Conservation (phyloP, 2,888 invertebrate genomes). For the Drosophila eohydei region DNA sequence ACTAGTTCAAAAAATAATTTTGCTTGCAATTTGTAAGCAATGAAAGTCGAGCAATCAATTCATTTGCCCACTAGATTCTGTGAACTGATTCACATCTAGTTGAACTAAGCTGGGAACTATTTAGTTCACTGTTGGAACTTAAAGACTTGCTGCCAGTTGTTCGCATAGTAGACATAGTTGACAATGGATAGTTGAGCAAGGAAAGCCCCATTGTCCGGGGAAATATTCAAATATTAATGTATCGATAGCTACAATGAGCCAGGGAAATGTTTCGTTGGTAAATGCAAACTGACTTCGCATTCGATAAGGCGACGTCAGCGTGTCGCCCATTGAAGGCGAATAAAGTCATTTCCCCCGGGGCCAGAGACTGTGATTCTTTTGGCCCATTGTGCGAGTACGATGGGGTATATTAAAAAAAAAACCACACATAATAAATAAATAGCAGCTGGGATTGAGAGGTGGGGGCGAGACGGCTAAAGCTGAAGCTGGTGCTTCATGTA, state of each 20-base stretch:
- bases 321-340: conserved; percentile 30
- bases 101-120: neutral
- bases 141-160: neutral
- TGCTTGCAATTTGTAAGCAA: neutral
- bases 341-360: conserved; percentile 44
- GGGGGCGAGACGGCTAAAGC: conserved; percentile 3
- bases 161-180: neutral
- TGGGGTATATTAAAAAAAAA: conserved; percentile 19
- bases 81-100: neutral
- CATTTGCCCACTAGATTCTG: neutral
- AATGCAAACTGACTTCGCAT: conserved; percentile 37
- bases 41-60: neutral
- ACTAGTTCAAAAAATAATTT: neutral
- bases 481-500: conserved; percentile 19
- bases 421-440: conserved; percentile 70
- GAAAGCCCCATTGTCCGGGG: neutral
- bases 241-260: conserved; percentile 20
- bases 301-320: conserved; percentile 32
- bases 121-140: neutral
- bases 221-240: conserved; percentile 7
- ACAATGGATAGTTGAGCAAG: neutral
- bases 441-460: conserved; percentile 36
- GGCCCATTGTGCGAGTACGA: conserved; percentile 43
- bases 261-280: conserved; percentile 23
- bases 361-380: conserved; percentile 40